Conservation (phyloP, 2,113 vertebrate species). For the Hippocampus guttulatus region DNA sequence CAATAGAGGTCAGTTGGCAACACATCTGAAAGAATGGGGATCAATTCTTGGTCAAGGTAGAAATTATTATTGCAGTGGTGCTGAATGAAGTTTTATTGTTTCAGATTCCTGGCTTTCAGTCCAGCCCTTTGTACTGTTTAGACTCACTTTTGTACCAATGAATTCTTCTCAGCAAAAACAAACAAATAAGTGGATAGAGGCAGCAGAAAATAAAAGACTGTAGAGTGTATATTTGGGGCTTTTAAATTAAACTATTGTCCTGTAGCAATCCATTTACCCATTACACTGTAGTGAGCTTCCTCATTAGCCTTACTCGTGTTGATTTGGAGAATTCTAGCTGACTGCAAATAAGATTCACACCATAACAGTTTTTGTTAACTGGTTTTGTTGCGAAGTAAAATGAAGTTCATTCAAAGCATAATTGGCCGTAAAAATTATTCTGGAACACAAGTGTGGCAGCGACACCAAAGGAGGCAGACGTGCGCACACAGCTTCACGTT, state of each 20-base stretch:
- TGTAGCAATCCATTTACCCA: too few relatives aligned
- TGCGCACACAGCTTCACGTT: too few relatives aligned
- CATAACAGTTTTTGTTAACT: too few relatives aligned
- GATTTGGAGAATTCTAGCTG: not conserved
- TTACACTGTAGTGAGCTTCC: too few relatives aligned
- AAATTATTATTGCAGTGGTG: not conserved
- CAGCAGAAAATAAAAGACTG: not conserved
- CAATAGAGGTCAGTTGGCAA: not conserved
- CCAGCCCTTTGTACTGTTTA: not conserved
- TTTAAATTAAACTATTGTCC: not conserved
- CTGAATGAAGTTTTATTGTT: slow-evolving; percentile 2
- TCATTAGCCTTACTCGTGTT: not conserved
- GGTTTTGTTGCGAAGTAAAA: not conserved
- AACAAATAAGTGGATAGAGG: not conserved
- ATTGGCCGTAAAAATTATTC: slow-evolving; percentile 34
- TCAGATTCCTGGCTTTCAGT: not conserved
- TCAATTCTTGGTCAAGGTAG: not conserved
- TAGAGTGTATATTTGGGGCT: not conserved
- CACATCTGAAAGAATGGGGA: not conserved
- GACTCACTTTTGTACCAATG: not conserved
- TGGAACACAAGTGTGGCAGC: slow-evolving; percentile 15
- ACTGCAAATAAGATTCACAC: too few relatives aligned
- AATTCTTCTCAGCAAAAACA: not conserved
- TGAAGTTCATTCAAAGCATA: not conserved
- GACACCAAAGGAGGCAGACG: too few relatives aligned